Evolutionary conservation across 1,140 invertebrate genomes (phyloP), one percentile per base, ranked within the genome.

Genomic region (Atopsyche davidsoni): DNA sequence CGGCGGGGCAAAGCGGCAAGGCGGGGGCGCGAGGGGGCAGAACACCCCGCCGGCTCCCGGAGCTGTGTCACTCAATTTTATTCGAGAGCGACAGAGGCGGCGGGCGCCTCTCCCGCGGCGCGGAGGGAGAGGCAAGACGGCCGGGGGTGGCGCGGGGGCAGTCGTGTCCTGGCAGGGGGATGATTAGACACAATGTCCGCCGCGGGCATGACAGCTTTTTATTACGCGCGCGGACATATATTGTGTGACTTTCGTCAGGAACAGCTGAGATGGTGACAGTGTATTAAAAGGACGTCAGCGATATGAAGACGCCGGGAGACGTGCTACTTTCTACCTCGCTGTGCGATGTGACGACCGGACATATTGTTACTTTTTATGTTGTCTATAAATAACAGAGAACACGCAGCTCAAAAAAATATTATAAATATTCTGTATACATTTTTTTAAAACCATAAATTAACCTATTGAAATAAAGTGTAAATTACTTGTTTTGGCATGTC

Each of bases 161-260:
- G 38, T 3, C 39, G 39, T 35, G 14, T 23, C 40, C 28, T 41
- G 34, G 49, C 50, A 45, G 32, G 25, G 55, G 55, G 50, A 57
- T 57, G 55, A 57, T 57, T 57, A 57, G 55, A 56, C 55, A 57
- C 55, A 53, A 57, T 57, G 51, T 57, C 46, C 50, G 55, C 46
- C 50, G 46, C 43, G 49, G 50, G 46, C 54, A 48, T 48, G 51
- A 57, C 51, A 57, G 51, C 46, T 53, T 53, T 52, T 53, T 57
- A 53, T 57, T 53, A 57, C 55, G 36, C 34, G 34, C 34, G 40
- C 50, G 49, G 54, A 53, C 55, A 46, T 49, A 57, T 53, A 53
- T 52, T 57, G 50, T 57, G 55, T 53, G 55, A 57, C 55, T 57
- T 57, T 57, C 55, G 55, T 57, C 55, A 57, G 49, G 36, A 17